Evolutionary conservation across 2,888 invertebrate genomes (phyloP).

Genomic region (Limnephilus rhombicus): DNA sequence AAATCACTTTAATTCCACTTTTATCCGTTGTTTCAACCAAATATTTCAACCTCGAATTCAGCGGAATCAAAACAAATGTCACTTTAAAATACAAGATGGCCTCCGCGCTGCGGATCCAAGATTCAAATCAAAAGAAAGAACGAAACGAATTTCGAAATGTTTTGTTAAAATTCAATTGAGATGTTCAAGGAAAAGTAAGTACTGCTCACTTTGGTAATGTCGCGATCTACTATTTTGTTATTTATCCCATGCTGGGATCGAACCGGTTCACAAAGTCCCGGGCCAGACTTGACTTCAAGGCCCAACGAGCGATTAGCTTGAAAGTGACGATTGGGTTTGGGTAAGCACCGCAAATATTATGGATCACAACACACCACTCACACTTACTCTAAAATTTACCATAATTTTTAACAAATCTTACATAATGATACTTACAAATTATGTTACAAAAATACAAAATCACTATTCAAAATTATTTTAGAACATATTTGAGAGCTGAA

Average conservation of each 20-base stretch:
- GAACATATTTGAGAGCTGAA: neutral
- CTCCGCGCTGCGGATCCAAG: neutral
- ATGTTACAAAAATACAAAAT: neutral
- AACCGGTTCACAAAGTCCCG: constrained; percentile 17
- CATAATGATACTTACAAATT: neutral
- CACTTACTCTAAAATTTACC: neutral
- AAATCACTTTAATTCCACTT: neutral
- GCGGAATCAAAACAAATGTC: constrained; percentile 55
- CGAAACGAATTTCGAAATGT: neutral
- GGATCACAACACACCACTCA: neutral
- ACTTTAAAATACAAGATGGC: constrained; percentile 56
- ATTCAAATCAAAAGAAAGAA: neutral
- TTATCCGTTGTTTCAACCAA: neutral
- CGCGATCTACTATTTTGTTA: constrained; percentile 17
- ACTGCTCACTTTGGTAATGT: constrained; percentile 6
- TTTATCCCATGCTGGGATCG: neutral
- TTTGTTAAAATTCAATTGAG: constrained; percentile 10
- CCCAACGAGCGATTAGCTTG: constrained; percentile 16
- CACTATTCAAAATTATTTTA: neutral
- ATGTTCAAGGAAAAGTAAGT: neutral
- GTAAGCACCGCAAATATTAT: neutral
- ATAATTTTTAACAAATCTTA: neutral
- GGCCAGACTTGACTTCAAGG: constrained; percentile 36
- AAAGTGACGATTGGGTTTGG: constrained; percentile 20
- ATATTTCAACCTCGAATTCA: neutral